phyloP scores from a whole-genome alignment of 2,888 invertebrate species.

The Onchidella celtica region DNA sequence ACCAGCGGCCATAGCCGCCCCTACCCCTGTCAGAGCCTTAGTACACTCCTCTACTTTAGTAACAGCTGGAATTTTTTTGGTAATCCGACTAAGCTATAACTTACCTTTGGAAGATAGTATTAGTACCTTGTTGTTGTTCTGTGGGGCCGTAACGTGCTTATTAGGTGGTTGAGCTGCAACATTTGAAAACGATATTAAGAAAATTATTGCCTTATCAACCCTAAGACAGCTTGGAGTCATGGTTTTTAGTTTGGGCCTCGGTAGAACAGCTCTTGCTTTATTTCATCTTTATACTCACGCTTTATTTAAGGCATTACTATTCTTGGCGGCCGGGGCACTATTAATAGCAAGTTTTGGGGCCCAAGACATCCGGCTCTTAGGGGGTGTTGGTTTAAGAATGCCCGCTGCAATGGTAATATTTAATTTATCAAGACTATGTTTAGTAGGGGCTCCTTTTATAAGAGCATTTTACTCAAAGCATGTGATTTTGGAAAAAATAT shows the following conservation, averaged over 20 bases:
- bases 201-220: conserved; percentile 89
- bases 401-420: conserved; percentile 63
- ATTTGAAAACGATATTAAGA: conserved; percentile 85
- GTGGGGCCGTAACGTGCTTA: conserved; percentile 78
- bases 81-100: conserved; percentile 86
- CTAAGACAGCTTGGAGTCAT: conserved; percentile 89
- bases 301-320: conserved; percentile 88
- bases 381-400: conserved; percentile 55
- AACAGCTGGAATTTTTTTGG: conserved; percentile 88
- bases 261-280: conserved; percentile 84
- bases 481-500: conserved; percentile 61
- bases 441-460: conserved; percentile 71
- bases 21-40: conserved; percentile 88
- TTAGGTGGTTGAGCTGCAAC: conserved; percentile 78
- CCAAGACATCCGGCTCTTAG: conserved; percentile 85
- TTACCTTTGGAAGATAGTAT: conserved; percentile 80
- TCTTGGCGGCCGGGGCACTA: conserved; percentile 87
- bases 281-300: conserved; percentile 88
- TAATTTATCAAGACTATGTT: conserved; percentile 58
- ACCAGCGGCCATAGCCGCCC: conserved; percentile 88
- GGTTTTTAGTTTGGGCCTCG: conserved; percentile 85
- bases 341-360: conserved; percentile 85
- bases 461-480: conserved; percentile 75
- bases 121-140: conserved; percentile 82
- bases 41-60: conserved; percentile 90